A percentile compares a stretch with the other conserved stretches of the same genome.
phyloP scores from a whole-genome alignment of 2,113 vertebrate species.

The Cacatua alba region DNA sequence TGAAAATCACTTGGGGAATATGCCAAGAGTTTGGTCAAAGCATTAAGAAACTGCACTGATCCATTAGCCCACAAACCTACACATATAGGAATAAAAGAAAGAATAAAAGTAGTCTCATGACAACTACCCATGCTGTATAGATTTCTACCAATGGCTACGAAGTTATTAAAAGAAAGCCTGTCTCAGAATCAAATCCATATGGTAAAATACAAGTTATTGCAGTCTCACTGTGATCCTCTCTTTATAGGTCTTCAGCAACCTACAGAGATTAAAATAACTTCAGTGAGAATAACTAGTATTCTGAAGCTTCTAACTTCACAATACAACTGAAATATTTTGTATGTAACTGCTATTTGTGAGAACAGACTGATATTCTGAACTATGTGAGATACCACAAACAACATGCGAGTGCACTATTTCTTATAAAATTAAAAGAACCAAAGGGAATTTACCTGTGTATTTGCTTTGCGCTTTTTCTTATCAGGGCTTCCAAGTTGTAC shows the following conservation, averaged over 20 bases:
- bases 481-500: constrained; percentile 83
- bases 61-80: neutral
- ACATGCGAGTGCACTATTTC: neutral
- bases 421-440: neutral
- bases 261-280: neutral
- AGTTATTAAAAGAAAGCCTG: neutral
- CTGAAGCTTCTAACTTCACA: neutral
- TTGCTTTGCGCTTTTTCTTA: constrained; percentile 86
- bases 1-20: neutral
- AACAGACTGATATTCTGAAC: neutral
- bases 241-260: neutral
- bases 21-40: neutral
- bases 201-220: neutral
- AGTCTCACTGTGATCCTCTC: neutral
- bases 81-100: neutral
- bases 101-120: neutral
- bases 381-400: neutral
- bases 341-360: neutral
- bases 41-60: neutral
- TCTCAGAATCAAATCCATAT: constrained; percentile 27
- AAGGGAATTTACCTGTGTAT: constrained; percentile 76
- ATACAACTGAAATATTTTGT: neutral
- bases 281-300: neutral
- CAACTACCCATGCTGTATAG: neutral
- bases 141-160: neutral